A percentile compares a stretch with the other conserved stretches of the same genome.
Conservation (phyloP, 2,797 vertebrate genomes). For the Helicolenus hilgendorfi region DNA sequence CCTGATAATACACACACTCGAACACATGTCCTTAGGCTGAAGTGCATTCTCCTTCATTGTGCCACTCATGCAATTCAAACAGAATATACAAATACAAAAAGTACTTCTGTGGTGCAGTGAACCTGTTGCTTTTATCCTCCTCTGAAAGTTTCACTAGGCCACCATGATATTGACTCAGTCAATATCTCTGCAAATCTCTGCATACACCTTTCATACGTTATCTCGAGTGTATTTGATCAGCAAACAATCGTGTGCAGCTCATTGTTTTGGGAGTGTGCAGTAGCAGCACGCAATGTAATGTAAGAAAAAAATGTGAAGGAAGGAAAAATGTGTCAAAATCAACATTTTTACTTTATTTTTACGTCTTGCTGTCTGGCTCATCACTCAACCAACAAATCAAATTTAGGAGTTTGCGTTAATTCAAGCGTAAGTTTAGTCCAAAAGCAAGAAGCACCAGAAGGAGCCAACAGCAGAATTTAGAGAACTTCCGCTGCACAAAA, state of each 20-base stretch:
- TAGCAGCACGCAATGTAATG: background rate
- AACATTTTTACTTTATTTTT: background rate
- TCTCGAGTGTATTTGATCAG: constrained; percentile 12
- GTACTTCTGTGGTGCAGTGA: background rate
- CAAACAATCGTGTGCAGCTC: background rate
- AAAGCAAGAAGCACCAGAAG: constrained; percentile 30
- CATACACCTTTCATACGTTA: constrained; percentile 4
- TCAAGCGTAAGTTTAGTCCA: constrained; percentile 32
- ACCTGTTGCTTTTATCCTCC: background rate
- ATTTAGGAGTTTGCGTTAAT: constrained; percentile 35
- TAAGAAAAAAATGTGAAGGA: background rate
- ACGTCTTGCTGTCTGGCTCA: background rate
- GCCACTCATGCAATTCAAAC: background rate
- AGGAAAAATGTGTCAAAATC: background rate
- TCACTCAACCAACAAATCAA: constrained; percentile 58
- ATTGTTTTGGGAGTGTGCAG: background rate
- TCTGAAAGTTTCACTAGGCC: background rate
- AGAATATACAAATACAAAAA: background rate
- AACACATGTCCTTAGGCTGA: background rate
- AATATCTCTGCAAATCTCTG: background rate
- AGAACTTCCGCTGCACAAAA: constrained; percentile 22
- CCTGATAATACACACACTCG: background rate
- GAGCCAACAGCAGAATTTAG: constrained; percentile 28
- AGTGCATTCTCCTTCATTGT: background rate
- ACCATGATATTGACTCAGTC: background rate